Percentiles rank a stretch among this genome's conserved stretches.
These are phyloP conservation scores for Chrysolina americana DNA, from an alignment of 2,888 invertebrate genomes.

Conservation along the genomic window DNA sequence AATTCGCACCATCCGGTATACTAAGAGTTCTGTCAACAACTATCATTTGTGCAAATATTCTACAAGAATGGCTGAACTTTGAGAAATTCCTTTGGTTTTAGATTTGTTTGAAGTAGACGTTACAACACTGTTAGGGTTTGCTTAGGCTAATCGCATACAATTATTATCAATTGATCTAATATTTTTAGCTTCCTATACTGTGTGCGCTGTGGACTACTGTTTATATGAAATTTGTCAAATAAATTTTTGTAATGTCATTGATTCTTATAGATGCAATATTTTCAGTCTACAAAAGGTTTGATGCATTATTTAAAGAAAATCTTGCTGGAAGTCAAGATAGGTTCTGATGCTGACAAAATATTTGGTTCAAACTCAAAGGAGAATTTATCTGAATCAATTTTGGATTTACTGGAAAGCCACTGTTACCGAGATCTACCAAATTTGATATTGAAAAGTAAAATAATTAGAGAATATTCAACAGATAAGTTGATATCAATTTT, in stretches of 20 bases:
- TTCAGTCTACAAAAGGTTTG: constrained; percentile 65
- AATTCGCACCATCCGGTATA: too few species aligned
- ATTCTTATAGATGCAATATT: constrained; percentile 31
- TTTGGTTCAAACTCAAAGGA: constrained; percentile 66
- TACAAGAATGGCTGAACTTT: too few species aligned
- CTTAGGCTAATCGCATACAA: too few species aligned
- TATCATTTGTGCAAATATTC: too few species aligned
- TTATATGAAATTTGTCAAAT: not conserved
- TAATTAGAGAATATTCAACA: constrained; percentile 73
- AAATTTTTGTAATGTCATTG: not conserved
- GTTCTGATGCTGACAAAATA: constrained; percentile 69
- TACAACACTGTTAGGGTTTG: too few species aligned
- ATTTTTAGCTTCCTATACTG: too few species aligned
- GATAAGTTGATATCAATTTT: constrained; percentile 72
- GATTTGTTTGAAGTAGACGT: too few species aligned
- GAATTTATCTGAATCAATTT: constrained; percentile 67
- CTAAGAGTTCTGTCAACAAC: too few species aligned
- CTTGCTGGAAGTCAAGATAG: constrained; percentile 68
- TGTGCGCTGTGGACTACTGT: too few species aligned
- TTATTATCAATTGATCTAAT: too few species aligned
- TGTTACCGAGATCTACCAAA: constrained; percentile 69
- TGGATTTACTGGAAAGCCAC: constrained; percentile 67
- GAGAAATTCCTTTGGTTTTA: too few species aligned
- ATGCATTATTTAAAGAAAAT: constrained; percentile 66
- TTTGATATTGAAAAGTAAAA: constrained; percentile 71